Evolutionary conservation across 2,797 vertebrate genomes (phyloP).

Genomic region (Antennarius maculatus): DNA sequence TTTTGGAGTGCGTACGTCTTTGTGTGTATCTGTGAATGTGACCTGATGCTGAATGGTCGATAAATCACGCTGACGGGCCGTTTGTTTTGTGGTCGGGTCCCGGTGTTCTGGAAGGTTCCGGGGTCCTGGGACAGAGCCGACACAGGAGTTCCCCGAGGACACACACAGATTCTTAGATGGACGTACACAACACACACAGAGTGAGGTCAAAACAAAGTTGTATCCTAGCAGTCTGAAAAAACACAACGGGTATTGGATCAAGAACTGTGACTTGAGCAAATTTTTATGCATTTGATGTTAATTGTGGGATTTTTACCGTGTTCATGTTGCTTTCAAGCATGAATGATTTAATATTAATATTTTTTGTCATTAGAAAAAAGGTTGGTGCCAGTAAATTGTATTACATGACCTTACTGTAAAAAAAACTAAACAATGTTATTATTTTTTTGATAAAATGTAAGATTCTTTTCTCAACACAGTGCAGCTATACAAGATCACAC

Average conservation of each 20-base stretch:
- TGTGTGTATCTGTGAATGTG: slow-evolving; percentile 27
- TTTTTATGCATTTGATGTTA: background rate
- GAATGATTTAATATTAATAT: too few species aligned
- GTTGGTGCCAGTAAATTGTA: too few species aligned
- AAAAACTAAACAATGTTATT: too few species aligned
- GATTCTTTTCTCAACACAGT: too few species aligned
- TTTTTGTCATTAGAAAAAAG: background rate
- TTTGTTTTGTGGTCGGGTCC: slow-evolving; percentile 71
- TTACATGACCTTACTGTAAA: background rate
- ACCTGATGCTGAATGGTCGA: slow-evolving; percentile 78
- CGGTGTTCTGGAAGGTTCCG: slow-evolving; percentile 75
- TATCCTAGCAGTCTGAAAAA: background rate
- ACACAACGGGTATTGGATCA: background rate
- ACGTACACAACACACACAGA: slow-evolving; percentile 5
- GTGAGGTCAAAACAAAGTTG: slow-evolving; percentile 4
- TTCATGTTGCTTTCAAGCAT: background rate
- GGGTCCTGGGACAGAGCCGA: slow-evolving; percentile 81
- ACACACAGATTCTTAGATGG: slow-evolving; percentile 22
- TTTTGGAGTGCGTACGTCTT: slow-evolving; percentile 1
- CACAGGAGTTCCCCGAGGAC: slow-evolving; percentile 68
- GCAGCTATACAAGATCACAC: too few species aligned
- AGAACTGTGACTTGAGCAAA: background rate
- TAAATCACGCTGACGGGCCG: slow-evolving; percentile 84
- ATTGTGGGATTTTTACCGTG: background rate
- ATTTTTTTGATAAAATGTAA: too few species aligned